Evolutionary conservation across 1,140 invertebrate genomes (phyloP).

Genomic region (Ditylenchus dipsaci): DNA sequence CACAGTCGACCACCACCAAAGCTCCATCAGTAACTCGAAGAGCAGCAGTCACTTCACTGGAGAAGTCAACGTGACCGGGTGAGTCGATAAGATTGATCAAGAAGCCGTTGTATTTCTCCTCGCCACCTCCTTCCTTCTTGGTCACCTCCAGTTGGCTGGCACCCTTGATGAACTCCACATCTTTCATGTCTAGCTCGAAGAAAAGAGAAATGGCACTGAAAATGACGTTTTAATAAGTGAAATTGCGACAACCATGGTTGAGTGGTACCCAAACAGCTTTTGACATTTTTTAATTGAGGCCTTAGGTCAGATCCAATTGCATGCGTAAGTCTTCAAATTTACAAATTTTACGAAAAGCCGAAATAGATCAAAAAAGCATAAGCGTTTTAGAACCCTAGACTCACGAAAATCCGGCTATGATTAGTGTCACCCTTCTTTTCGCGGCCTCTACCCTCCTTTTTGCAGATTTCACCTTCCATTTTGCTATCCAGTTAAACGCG

Average conservation of each 20-base stretch:
- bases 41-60: slow-evolving; percentile 95
- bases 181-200: slow-evolving; percentile 88
- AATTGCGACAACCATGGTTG: neutral
- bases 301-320: neutral
- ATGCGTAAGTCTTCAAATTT: too few relatives aligned
- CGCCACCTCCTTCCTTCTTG: slow-evolving; percentile 79
- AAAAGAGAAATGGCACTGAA: slow-evolving; percentile 92
- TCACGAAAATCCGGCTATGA: too few relatives aligned
- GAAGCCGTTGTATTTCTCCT: slow-evolving; percentile 80
- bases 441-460: too few relatives aligned
- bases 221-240: neutral
- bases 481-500: too few relatives aligned
- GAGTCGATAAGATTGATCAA: slow-evolving; percentile 99
- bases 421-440: too few relatives aligned
- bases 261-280: neutral
- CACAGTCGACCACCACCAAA: slow-evolving; percentile 97
- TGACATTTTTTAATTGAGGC: too few relatives aligned
- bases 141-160: slow-evolving; percentile 62
- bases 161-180: slow-evolving; percentile 65
- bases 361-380: too few relatives aligned
- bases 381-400: too few relatives aligned
- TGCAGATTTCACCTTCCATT: too few relatives aligned
- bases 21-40: slow-evolving; percentile 98
- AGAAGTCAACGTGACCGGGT: slow-evolving; percentile 98
- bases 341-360: too few relatives aligned